Base-by-base conservation (phyloP, 2,797 vertebrate genomes). In the Karalla daura region DNA sequence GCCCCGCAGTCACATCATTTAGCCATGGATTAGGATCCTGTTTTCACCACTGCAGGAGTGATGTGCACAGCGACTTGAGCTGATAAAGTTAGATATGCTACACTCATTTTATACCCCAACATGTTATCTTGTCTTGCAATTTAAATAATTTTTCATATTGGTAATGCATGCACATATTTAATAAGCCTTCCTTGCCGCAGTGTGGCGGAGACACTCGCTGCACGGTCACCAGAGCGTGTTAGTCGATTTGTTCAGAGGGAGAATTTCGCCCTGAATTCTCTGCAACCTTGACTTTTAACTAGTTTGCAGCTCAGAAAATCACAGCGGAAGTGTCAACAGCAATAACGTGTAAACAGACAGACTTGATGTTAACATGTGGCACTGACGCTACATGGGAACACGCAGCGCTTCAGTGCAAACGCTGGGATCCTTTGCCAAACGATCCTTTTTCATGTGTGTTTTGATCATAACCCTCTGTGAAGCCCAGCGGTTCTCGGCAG, bases 401-500 rank as follows among this genome's bases (percentile, higher is more conserved):
- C 4, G 11, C 37, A 27, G 28, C 8, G 7, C 61, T 81, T 78
- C 37, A 59, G 51, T 45, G 72, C 55, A 35, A 75, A 74, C 51
- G 61, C 18, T 73, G 60, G 41, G 75, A 44, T 37, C 73, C 36
- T 62, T 70, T 44, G 67, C 80, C 78, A 83, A 76, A 75, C 49
- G 46, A 20, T 35, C 27, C 40, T 61, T 84, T 85, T 88, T 88
- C 79, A 88, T 86, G 82, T 81, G 86, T 82, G 85, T 90, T 91
- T 85, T 86, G 60, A 87, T 87, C 86, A 79, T 59, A 79, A 89
- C 80, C 70, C 81, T 77, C 82, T 15, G 64, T 73, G 84, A 88
- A 89, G 86, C 74, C 77, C 76, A 63, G 84, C 45, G 76, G 87
- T 90, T 89, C 75, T 78, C 56, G 74, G 84, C 80, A 90, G 76